Evolutionary conservation across 2,113 vertebrate species (phyloP).

Genomic region (Copsychus sechellarum): DNA sequence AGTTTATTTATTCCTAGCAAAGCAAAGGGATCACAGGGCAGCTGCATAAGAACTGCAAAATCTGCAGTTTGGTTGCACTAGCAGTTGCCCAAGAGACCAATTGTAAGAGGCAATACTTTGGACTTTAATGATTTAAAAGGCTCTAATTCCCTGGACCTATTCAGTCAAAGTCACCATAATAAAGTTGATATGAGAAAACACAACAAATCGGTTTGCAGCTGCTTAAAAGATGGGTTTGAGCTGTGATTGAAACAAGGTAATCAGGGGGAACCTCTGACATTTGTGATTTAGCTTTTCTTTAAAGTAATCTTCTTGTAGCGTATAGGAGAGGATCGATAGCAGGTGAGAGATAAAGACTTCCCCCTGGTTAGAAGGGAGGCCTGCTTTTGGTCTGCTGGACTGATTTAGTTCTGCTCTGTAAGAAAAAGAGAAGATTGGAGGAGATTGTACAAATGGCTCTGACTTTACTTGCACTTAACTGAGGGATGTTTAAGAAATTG

Average conservation of each 20-base stretch:
- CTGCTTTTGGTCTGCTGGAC: background rate
- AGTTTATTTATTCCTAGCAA: background rate
- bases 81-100: background rate
- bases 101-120: background rate
- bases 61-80: background rate
- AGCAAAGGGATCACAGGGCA: background rate
- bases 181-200: background rate
- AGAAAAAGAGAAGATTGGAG: background rate
- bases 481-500: background rate
- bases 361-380: background rate
- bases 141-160: background rate
- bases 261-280: background rate
- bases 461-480: background rate
- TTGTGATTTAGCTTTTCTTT: background rate
- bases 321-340: background rate
- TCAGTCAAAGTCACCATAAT: background rate
- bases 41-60: background rate
- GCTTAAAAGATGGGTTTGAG: background rate
- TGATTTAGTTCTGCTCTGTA: background rate
- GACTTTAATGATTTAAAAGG: background rate
- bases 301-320: background rate
- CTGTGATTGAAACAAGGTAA: background rate
- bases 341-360: background rate
- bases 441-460: background rate
- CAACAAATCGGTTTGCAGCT: background rate